phyloP scores from a whole-genome alignment of 2,888 invertebrate genomes.

The Cantharis lateralis region DNA sequence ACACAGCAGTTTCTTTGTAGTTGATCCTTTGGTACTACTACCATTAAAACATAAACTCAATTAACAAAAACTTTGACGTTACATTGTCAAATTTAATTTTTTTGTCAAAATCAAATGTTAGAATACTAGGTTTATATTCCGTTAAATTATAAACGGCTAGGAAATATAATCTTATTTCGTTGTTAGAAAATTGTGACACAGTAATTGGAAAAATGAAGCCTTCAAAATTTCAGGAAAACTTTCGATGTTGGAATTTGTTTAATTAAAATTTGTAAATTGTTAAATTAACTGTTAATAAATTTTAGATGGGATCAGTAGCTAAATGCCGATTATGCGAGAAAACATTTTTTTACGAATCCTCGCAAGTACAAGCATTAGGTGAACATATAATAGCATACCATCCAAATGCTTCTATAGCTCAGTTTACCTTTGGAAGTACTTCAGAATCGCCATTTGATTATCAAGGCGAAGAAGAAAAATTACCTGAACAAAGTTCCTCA shows the following conservation, averaged over 20 bases:
- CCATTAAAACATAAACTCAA: too few relatives aligned
- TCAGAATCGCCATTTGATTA: neutral
- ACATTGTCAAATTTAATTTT: neutral
- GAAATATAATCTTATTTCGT: neutral
- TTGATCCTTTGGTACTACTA: too few relatives aligned
- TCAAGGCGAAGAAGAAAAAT: neutral
- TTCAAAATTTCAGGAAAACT: neutral
- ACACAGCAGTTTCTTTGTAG: neutral
- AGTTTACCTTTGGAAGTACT: constrained; percentile 38
- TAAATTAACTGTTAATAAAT: neutral
- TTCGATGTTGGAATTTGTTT: neutral
- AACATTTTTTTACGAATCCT: constrained; percentile 41
- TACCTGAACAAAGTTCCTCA: neutral
- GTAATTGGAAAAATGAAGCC: neutral
- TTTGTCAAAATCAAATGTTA: neutral
- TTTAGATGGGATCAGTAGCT: constrained; percentile 39
- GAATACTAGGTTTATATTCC: neutral
- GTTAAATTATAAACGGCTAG: neutral
- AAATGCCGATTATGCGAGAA: constrained; percentile 48
- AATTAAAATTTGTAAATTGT: neutral
- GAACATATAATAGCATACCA: constrained; percentile 47
- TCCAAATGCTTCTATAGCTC: constrained; percentile 43
- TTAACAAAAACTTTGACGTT: neutral
- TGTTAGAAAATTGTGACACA: neutral
- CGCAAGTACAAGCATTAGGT: constrained; percentile 42